Base-by-base conservation (phyloP, 2,888 invertebrate species). In the Drosophila formosana region DNA sequence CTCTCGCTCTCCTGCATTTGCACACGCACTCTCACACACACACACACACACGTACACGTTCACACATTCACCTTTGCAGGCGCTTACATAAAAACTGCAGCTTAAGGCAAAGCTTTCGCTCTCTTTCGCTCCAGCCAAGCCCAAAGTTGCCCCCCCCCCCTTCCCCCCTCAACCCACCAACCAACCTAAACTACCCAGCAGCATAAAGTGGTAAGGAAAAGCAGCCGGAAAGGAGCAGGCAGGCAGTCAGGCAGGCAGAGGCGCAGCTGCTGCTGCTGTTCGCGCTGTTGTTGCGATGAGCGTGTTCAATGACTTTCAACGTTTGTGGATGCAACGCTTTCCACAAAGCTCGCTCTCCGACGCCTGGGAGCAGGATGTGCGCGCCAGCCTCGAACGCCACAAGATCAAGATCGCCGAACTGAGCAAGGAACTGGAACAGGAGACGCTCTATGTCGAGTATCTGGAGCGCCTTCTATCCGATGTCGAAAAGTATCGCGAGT, bases 291-390 rank as follows among this genome's bases (percentile, higher is more conserved):
- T 32, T 11, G 66, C 55, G 67, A 96, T 96, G 97, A 97, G 97
- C 94, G 97, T 97, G 91, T 97, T 96, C 93, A 96, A 96, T 92
- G 97, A 97, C 94, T 97, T 97, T 93, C 96, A 97, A 94, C 96
- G 96, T 92, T 96, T 97, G 93, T 97, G 97, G 97, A 95, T 95
- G 93, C 96, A 97, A 94, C 94, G 97, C 91, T 97, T 97, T 94
- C 97, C 97, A 84, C 97, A 97, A 91, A 97, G 96, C 93, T 96
- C 96, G 85, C 94, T 97, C 89, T 97, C 97, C 92, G 96, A 96
- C 92, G 97, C 97, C 92, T 97, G 97, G 97, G 97, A 97, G 93
- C 97, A 97, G 93, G 97, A 97, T 94, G 97, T 97, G 91, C 95
- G 97, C 91, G 96, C 96, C 83, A 97, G 97, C 94, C 94, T 98